A percentile compares a stretch with the other conserved stretches of the same genome.
phyloP scores from a whole-genome alignment of 2,888 invertebrate species.

The Diabrotica balteata region DNA sequence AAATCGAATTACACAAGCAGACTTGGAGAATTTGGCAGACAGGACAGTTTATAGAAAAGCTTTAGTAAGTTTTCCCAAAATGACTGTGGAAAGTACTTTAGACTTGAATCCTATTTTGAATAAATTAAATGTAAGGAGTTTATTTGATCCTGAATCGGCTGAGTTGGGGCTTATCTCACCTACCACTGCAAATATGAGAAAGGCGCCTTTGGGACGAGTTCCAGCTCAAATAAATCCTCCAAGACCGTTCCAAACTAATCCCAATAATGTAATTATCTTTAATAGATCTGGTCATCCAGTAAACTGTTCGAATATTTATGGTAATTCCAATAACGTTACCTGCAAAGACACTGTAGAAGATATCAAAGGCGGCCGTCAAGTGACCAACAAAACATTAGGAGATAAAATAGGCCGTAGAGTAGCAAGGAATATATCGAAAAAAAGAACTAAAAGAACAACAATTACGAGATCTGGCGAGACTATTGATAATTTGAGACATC shows the following conservation, averaged over 20 bases:
- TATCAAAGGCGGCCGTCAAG: not conserved
- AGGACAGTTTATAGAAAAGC: conserved; percentile 62
- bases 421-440: too few species aligned
- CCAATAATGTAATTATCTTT: conserved; percentile 45
- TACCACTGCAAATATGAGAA: conserved; percentile 35
- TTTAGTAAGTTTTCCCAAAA: conserved; percentile 72
- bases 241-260: conserved; percentile 8
- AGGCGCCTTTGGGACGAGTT: not conserved
- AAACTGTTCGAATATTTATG: conserved; percentile 50
- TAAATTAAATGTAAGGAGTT: conserved; percentile 66
- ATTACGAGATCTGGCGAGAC: conserved; percentile 10
- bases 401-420: too few species aligned
- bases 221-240: conserved; percentile 20
- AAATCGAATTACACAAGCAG: conserved; percentile 60
- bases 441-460: conserved; percentile 1
- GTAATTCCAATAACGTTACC: conserved; percentile 45
- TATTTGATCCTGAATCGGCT: conserved; percentile 69
- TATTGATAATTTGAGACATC: conserved; percentile 50
- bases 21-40: conserved; percentile 63
- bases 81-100: conserved; percentile 70
- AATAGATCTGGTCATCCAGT: conserved; percentile 40
- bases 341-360: conserved; percentile 41
- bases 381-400: conserved; percentile 16
- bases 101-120: conserved; percentile 66
- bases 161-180: conserved; percentile 73